Conservation (phyloP, 2,888 invertebrate species). For the Hedychridium roseum region DNA sequence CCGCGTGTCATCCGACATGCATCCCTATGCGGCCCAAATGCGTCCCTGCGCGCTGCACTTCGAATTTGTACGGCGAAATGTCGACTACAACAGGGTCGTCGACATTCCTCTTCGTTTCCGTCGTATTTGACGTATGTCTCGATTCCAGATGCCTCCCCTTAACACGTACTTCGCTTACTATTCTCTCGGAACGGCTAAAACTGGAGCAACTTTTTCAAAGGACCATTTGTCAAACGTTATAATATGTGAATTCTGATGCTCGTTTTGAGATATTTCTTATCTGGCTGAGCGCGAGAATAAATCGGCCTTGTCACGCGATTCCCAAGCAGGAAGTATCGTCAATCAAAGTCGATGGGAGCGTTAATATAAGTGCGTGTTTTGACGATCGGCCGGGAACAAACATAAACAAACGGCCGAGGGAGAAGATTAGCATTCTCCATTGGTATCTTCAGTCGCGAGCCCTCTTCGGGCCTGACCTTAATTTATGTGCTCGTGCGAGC, state of each 20-base stretch:
- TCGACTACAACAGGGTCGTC: not conserved
- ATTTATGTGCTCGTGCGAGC: slow-evolving; percentile 38
- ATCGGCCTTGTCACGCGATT: not conserved
- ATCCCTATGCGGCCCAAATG: slow-evolving; percentile 4
- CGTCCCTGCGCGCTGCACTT: not conserved
- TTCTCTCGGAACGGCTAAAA: not conserved
- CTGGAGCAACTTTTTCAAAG: not conserved
- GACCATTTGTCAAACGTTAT: not conserved
- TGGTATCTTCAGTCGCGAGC: slow-evolving; percentile 13
- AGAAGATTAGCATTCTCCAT: slow-evolving; percentile 22
- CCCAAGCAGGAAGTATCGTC: not conserved
- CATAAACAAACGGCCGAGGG: slow-evolving; percentile 15
- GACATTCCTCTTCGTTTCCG: slow-evolving; percentile 8
- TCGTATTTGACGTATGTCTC: too few species aligned
- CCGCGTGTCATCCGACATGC: too few species aligned
- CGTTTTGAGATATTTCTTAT: too few species aligned
- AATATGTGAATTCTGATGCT: too few species aligned
- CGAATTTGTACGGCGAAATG: slow-evolving; percentile 7
- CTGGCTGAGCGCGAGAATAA: too few species aligned
- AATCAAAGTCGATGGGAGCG: not conserved
- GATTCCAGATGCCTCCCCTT: too few species aligned
- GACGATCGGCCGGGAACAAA: too few species aligned
- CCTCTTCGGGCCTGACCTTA: slow-evolving; percentile 43
- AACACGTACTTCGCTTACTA: too few species aligned
- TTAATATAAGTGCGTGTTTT: too few species aligned